phyloP scores from a whole-genome alignment of 2,888 invertebrate genomes.

The Brenthis ino region DNA sequence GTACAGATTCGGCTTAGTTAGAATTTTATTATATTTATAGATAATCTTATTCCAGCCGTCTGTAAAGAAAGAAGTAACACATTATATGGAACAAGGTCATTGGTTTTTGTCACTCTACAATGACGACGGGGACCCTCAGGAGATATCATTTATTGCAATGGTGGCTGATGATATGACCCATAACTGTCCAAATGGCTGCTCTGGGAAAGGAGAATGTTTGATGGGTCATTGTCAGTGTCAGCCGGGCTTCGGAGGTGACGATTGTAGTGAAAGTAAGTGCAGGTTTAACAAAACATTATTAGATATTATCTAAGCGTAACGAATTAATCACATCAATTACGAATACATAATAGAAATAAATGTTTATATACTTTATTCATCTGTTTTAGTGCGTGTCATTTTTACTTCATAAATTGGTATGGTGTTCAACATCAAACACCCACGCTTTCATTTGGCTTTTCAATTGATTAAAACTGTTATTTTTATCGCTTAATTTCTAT shows the following conservation, averaged over 20 bases:
- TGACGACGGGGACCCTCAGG: conserved; percentile 95
- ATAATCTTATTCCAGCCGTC: conserved; percentile 82
- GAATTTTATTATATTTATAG: too few relatives aligned
- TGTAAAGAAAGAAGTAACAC: conserved; percentile 94
- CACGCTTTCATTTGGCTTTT: conserved; percentile 5
- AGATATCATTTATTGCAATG: conserved; percentile 91
- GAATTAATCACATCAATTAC: too few relatives aligned
- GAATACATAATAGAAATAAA: background rate
- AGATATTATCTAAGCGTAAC: too few relatives aligned
- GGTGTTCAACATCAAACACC: background rate
- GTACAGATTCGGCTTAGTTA: too few relatives aligned
- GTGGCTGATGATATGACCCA: conserved; percentile 96
- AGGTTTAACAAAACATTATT: too few relatives aligned
- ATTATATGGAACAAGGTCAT: conserved; percentile 97
- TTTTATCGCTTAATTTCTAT: conserved; percentile 34
- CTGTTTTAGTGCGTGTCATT: background rate
- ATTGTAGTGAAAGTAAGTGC: conserved; percentile 96
- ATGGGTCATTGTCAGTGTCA: conserved; percentile 98
- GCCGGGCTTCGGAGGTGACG: conserved; percentile 97
- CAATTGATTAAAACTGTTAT: background rate
- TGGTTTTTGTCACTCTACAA: conserved; percentile 98
- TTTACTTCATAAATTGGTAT: background rate
- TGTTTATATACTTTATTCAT: background rate
- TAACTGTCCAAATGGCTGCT: conserved; percentile 97
- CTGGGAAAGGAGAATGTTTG: conserved; percentile 97